Conservation (phyloP, 1,140 invertebrate species). For the Pseudachorutes palmiensis region DNA sequence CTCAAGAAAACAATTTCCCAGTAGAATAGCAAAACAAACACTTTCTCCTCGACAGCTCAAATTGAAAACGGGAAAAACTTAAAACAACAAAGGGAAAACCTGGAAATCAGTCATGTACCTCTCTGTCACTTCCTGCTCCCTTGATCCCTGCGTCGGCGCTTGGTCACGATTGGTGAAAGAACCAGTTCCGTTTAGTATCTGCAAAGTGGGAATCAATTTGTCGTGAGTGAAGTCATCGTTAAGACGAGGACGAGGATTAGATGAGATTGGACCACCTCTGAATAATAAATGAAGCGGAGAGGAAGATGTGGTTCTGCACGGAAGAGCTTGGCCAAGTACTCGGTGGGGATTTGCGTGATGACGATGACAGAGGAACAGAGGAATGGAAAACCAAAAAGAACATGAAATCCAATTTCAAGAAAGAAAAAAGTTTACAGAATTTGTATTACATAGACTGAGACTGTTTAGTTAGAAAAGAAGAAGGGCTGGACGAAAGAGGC, state of each 20-base stretch:
- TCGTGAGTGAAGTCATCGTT: background rate
- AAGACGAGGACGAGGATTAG: background rate
- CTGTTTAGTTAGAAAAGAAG: no score
- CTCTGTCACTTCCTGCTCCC: no score
- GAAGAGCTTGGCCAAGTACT: no score
- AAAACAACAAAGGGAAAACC: background rate
- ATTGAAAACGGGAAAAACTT: background rate
- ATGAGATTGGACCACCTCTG: slow-evolving; percentile 33
- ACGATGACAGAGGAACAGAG: slow-evolving; percentile 26
- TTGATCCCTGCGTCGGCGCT: no score
- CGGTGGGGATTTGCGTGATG: slow-evolving; percentile 37
- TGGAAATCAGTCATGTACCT: no score
- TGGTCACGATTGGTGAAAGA: no score
- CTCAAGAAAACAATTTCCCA: background rate
- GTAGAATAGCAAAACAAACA: background rate
- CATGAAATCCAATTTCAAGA: slow-evolving; percentile 15
- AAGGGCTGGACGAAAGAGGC: no score
- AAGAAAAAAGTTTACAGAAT: slow-evolving; percentile 1
- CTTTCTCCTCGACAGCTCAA: background rate
- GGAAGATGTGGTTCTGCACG: slow-evolving; percentile 29
- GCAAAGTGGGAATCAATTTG: background rate
- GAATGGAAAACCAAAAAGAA: no score
- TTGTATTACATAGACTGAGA: no score
- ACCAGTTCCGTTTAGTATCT: background rate
- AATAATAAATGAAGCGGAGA: slow-evolving; percentile 39